These are phyloP conservation scores for Antitype chi DNA, from an alignment of 2,888 invertebrate genomes.

Conservation along the genomic window DNA sequence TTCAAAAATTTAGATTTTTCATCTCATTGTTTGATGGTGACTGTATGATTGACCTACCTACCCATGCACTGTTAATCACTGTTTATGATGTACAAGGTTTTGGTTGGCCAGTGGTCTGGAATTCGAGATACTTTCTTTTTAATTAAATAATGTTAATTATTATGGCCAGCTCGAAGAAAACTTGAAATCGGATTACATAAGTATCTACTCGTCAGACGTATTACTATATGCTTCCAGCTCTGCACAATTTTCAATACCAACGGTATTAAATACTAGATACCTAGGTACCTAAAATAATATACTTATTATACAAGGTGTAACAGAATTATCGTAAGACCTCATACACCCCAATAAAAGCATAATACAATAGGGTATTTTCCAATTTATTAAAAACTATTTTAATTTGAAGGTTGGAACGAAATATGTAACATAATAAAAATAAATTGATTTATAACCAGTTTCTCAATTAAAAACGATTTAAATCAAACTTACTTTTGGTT, in stretches of 20 bases:
- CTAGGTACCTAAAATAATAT: not conserved
- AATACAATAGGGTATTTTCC: too few relatives aligned
- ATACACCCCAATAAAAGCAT: too few relatives aligned
- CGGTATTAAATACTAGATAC: not conserved
- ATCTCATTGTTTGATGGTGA: not conserved
- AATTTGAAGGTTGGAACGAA: too few relatives aligned
- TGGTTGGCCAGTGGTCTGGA: too few relatives aligned
- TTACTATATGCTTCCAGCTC: not conserved
- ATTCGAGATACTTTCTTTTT: not conserved
- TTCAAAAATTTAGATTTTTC: too few relatives aligned
- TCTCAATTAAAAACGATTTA: too few relatives aligned
- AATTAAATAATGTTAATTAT: not conserved
- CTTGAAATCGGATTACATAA: not conserved
- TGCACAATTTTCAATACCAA: not conserved
- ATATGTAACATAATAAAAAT: too few relatives aligned
- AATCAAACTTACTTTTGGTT: too few relatives aligned
- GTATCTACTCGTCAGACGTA: not conserved
- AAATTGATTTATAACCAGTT: too few relatives aligned
- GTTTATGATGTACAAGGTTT: not conserved
- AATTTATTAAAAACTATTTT: too few relatives aligned
- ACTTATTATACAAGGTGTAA: too few relatives aligned
- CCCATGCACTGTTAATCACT: not conserved
- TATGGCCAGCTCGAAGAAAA: not conserved
- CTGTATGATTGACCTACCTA: not conserved
- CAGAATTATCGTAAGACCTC: too few relatives aligned